These are phyloP conservation scores for Drosophila anomelani DNA, from an alignment of 2,888 invertebrate species.

Conservation along the genomic window DNA sequence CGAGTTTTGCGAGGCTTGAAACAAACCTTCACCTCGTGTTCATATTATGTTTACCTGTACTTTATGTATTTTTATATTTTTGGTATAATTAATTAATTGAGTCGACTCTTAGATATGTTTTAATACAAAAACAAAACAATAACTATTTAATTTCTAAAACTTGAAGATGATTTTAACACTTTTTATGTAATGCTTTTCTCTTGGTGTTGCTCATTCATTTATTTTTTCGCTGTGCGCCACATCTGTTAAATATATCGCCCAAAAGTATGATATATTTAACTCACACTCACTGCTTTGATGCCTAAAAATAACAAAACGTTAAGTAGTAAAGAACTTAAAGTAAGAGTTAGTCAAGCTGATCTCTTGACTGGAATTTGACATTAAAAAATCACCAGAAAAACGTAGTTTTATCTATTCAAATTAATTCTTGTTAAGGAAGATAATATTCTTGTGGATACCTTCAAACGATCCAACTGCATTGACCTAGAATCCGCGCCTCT, in stretches of 20 bases:
- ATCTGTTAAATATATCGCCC: background rate
- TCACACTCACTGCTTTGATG: background rate
- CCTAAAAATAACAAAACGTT: too few relatives aligned
- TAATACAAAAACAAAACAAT: too few relatives aligned
- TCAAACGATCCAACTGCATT: background rate
- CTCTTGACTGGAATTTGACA: too few relatives aligned
- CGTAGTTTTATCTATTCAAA: background rate
- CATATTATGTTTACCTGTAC: too few relatives aligned
- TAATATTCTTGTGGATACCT: too few relatives aligned
- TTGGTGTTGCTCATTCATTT: background rate
- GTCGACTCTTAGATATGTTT: too few relatives aligned
- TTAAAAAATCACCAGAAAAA: background rate
- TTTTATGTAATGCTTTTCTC: background rate
- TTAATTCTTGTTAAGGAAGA: background rate
- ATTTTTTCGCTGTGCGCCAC: background rate
- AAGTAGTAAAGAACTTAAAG: too few relatives aligned
- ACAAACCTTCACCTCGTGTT: too few relatives aligned
- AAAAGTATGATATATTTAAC: background rate
- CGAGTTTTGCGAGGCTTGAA: too few relatives aligned
- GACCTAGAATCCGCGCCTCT: background rate
- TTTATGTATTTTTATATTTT: too few relatives aligned
- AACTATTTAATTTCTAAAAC: too few relatives aligned
- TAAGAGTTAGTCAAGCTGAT: background rate
- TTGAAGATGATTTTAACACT: background rate
- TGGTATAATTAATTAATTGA: too few relatives aligned